A percentile compares a stretch with the other conserved stretches of the same genome.
Conservation (phyloP, 2,888 invertebrate species). For the Cantharis lateralis region DNA sequence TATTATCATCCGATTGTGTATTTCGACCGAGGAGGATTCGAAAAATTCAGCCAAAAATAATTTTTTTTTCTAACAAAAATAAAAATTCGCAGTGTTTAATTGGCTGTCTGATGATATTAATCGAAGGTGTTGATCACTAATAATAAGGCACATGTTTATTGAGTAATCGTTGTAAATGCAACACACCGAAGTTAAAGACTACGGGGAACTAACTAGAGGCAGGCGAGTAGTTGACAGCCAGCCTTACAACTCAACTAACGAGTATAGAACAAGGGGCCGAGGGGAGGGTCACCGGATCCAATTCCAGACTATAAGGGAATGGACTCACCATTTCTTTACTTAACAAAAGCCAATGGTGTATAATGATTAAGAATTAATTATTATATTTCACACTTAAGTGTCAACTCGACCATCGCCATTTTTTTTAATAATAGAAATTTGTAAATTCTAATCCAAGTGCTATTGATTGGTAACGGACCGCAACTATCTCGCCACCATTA, state of each 20-base stretch:
- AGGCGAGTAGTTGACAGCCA: conserved; percentile 55
- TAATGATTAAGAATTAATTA: conserved; percentile 18
- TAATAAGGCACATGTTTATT: conserved; percentile 43
- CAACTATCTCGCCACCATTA: neutral
- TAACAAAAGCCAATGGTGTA: conserved; percentile 47
- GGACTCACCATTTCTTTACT: conserved; percentile 48
- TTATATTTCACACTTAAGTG: neutral
- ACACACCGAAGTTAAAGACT: conserved; percentile 37
- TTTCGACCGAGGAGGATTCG: neutral
- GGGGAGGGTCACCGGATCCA: conserved; percentile 45
- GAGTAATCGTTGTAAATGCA: conserved; percentile 38
- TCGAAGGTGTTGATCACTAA: conserved; percentile 23
- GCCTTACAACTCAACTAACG: conserved; percentile 59
- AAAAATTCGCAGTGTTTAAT: conserved; percentile 4
- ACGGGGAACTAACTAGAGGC: conserved; percentile 54
- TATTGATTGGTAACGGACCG: neutral
- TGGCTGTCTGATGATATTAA: conserved; percentile 11
- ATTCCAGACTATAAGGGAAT: conserved; percentile 48
- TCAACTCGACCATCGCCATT: neutral
- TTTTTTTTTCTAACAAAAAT: neutral
- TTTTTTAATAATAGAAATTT: neutral
- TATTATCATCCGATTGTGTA: neutral
- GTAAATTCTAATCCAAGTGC: neutral
- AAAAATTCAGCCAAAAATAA: neutral
- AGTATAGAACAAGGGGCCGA: conserved; percentile 48